Base-by-base conservation (phyloP, 1,140 invertebrate genomes). In the Pseudomyrmex sp. region DNA sequence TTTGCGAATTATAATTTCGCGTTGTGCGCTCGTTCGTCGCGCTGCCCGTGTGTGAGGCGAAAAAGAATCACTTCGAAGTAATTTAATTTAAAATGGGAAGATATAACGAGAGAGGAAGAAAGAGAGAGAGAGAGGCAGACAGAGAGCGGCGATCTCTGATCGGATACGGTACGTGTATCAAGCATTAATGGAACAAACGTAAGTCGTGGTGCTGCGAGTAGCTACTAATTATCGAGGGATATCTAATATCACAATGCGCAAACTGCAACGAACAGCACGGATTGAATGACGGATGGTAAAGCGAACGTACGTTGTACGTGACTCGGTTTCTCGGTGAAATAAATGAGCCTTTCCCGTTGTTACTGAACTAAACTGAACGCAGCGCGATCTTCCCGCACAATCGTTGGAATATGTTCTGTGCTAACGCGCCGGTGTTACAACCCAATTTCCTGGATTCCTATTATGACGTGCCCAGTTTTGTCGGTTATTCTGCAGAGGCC, bases 211-310 rank as follows among this genome's bases (percentile, higher is more conserved):
- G 7, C 46, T 54, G 44, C 44, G 44, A 70, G 54, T 72, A 58
- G 66, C 70, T 80, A 80, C 72, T 80, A 70, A 80, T 80, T 80
- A 80, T 72, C 66, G n/a, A 66, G 44, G 35, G 52, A 59, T 80
- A 80, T 80, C 76, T 80, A 80, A 80, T 80, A 80, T 80, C 76
- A 72, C 72, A 80, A 80, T 50, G 23, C 58, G 66, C 76, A 72
- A 80, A 80, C 66, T 80, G 76, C 76, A 80, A 80, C 68, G 44
- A 66, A 80, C 76, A 80, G 76, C 59, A 46, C n/a, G 66, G 66
- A 80, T 80, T 80, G 76, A 80, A 80, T 72, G 76, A 80, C 76
- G 76, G 66, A 80, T 80, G 70, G 76, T 80, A 80, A 80, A 80
- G 66, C 76, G 66, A 72, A 80, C 66, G 76, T 18, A 18, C 56